Base-by-base conservation (phyloP, 2,797 vertebrate species). In the Adrianichthys oophorus region DNA sequence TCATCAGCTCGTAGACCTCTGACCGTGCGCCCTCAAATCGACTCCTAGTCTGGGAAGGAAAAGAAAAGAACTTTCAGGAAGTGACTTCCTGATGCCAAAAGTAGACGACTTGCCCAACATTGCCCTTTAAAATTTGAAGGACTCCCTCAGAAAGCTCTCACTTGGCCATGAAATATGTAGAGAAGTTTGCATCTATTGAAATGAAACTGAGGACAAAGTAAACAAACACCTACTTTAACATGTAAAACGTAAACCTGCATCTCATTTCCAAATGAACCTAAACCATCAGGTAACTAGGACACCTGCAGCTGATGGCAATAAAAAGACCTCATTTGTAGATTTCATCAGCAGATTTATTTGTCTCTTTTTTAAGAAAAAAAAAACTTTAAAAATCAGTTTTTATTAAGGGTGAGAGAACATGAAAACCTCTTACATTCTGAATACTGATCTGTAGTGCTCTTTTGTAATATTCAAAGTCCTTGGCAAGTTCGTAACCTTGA, bases 401-500 rank as follows among this genome's bases (percentile, higher is more conserved):
- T 37, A 12, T 37, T 10, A 13, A 32, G 8, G 52, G 52, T 5
- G 26, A 50, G 23, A 47, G 55, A 48, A 37, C 1, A 46, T 43
- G 0, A 2, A 52, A 46, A 49, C 52, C 32, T 18, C 85, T 97
- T 92, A 99, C 97, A 84, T 99, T 99, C 79, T 99, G 98, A 87
- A 99, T 98, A 87, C 99, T 99, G 86, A 99, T 98, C 89, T 98
- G 96, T 32, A 99, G 84, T 14, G 88, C 92, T 84, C 87, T 92
- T 90, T 99, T 99, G 88, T 98, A 99, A 86, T 99, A 97, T 83
- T 92, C 95, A 82, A 99, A 99, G 87, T 99, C 98, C 81, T 96
- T 97, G 82, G 97, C 96, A 52, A 99, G 94, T 83, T 99, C 98
- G 65, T 94, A 98, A 23, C 98, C 98, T 72, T 99, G 97, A 87